A percentile compares a stretch with the other conserved stretches of the same genome.
Conservation (phyloP, 37 sponge, comb jelly and placozoan genomes). For the Ianthella basta region DNA sequence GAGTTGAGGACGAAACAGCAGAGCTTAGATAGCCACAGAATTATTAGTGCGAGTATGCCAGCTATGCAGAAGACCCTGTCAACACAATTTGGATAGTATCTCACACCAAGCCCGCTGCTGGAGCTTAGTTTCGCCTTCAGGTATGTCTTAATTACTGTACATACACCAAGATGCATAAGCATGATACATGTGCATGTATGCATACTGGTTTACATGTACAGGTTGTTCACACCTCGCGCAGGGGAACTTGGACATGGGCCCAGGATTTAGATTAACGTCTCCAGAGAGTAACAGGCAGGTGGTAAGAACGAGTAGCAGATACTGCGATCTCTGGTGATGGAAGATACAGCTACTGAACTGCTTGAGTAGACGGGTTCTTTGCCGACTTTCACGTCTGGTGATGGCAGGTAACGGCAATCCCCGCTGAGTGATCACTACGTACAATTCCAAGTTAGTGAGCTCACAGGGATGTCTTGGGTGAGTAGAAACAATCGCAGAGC, state of each 20-base stretch:
- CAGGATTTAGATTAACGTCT: no score
- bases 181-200: not conserved
- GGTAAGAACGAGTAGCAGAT: constrained; percentile 7
- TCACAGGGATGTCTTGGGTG: no score
- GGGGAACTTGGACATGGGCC: no score
- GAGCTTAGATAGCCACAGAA: not conserved
- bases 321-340: not conserved
- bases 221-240: constrained; percentile 30
- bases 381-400: constrained; percentile 45
- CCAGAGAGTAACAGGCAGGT: constrained; percentile 48
- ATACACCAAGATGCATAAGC: not conserved
- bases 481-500: no score
- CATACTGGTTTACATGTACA: constrained; percentile 12
- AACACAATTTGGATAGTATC: not conserved
- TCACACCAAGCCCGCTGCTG: not conserved
- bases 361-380: constrained; percentile 36
- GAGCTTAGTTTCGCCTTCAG: not conserved
- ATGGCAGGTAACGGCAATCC: constrained; percentile 25
- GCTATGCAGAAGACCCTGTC: not conserved
- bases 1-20: not conserved
- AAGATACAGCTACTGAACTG: constrained; percentile 11
- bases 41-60: not conserved
- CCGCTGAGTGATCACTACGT: constrained; percentile 9
- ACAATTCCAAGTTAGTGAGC: constrained; percentile 20
- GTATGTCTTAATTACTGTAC: not conserved